Base-by-base conservation (phyloP, 2,113 vertebrate species). In the Plectropomus leopardus region DNA sequence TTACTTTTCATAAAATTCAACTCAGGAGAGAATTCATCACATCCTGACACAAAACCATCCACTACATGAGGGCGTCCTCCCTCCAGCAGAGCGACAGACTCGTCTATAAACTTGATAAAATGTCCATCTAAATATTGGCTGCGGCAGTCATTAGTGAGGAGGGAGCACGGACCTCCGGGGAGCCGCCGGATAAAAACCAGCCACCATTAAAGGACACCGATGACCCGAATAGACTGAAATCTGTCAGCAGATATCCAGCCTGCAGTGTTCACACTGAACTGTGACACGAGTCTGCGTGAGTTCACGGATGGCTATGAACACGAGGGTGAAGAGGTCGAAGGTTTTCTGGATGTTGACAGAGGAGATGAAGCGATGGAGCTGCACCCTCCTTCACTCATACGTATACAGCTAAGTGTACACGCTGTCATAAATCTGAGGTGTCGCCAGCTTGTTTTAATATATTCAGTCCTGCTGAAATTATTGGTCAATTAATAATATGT, bases 61-160 rank as follows among this genome's bases (percentile, higher is more conserved):
- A 34, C 53, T 45, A 28, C 72, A 70, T 47, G 36, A 50, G 32
- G 2, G 9, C 2, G 19, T 72, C 75, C 73, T 48, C 40, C 55
- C 81, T 73, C 45, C 21, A 54, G 69, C 74, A 63, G 54, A 50
- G 51, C 1, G 53, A 74, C 75, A 76, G 28, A 60, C 65, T 79
- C 42, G 42, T 76, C 74, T 23, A 4, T 75, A 79, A 77, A 75
- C 67, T 79, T 86, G 89, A 86, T 87, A 68, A 89, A 91, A 80
- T 16, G 69, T 76, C 80, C 6, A 72, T 78, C 66, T 72, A 44
- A 70, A 64, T 76, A 81, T 78, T 26, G 53, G 70, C 76, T 58
- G 57, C 8, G 4, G 50, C 69, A 23, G 65, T 59, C 55, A 72
- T 76, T 59, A 70, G 63, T 24, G 23, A 36, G 71, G 48, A 30